Evolutionary conservation across 2,888 invertebrate species (phyloP), one percentile per base, ranked within the genome.

Genomic region (Aporophyla lueneburgensis): DNA sequence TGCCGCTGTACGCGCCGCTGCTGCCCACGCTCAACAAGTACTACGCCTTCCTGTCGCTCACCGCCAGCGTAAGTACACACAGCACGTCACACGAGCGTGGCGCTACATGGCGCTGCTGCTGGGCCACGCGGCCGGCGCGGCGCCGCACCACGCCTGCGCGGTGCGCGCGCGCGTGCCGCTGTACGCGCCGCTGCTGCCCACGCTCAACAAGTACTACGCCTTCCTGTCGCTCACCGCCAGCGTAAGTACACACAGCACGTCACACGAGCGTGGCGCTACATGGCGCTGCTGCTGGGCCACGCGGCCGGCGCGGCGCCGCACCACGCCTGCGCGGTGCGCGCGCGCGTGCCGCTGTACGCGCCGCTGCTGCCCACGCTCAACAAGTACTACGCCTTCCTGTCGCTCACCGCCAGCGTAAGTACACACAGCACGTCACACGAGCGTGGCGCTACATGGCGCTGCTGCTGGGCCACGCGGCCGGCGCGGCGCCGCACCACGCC

Each of bases 371-470:
- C 98, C 78, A 88, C 88, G 86, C 88, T 88, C 70, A 69, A 98
- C 92, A 99, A 99, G 93, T 99, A 99, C 95, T 98, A 98, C 93
- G 98, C 98, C 92, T 99, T 99, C 94, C 99, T 99, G 98, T 98
- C 98, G 95, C 97, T 99, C 88, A 99, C 99, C 71, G 98, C 98
- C 90, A 98, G 98, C 93, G 98, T 98, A 97, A 97, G 97, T 97
- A 89, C 71, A 61, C 21, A 88, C 71, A 27, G 19, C 33, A 54
- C 56, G 82, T 96, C 99, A 84, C 61, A 33, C 99, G 33, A 33
- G 33, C 33, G 33, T 33, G 33, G 33, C 33, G 33, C 33, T 33
- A 33, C 33, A 33, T 33, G 33, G 33, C 33, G 33, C 33, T 33
- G 33, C 33, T 33, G 33, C 33, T 33, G 33, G 33, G 33, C 33